These are phyloP conservation scores for Aradus depressus DNA, from an alignment of 2,888 invertebrate genomes.

Conservation along the genomic window DNA sequence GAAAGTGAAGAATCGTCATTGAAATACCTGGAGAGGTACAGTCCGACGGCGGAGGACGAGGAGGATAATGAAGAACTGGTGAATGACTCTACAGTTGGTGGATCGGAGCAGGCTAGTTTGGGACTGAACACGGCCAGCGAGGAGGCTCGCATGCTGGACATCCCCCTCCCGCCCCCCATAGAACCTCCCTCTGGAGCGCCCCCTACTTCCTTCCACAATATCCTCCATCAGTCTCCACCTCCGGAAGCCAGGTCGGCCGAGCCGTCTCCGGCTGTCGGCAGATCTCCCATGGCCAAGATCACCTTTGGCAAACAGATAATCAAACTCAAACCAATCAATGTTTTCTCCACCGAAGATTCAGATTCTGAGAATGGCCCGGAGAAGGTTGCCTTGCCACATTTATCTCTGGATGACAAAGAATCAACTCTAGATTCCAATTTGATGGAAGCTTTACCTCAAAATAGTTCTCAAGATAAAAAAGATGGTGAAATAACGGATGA, in stretches of 20 bases:
- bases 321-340: conserved; percentile 27
- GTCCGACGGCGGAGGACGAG: conserved; percentile 20
- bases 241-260: not conserved
- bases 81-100: conserved; percentile 20
- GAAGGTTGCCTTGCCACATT: conserved; percentile 8
- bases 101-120: conserved; percentile 23
- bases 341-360: conserved; percentile 27
- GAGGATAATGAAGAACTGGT: conserved; percentile 21
- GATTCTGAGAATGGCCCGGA: conserved; percentile 21
- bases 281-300: conserved; percentile 22
- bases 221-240: conserved; percentile 21
- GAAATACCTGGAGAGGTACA: conserved; percentile 19
- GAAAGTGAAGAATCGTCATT: conserved; percentile 7
- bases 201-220: conserved; percentile 27
- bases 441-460: no score
- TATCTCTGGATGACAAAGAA: no score
- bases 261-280: not conserved
- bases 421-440: no score
- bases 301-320: conserved; percentile 26
- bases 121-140: conserved; percentile 25
- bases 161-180: conserved; percentile 27
- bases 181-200: conserved; percentile 16
- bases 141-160: conserved; percentile 27
- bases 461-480: not conserved
- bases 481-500: not conserved